Conservation (phyloP, 2,113 vertebrate genomes). For the Pygoscelis antarcticus region DNA sequence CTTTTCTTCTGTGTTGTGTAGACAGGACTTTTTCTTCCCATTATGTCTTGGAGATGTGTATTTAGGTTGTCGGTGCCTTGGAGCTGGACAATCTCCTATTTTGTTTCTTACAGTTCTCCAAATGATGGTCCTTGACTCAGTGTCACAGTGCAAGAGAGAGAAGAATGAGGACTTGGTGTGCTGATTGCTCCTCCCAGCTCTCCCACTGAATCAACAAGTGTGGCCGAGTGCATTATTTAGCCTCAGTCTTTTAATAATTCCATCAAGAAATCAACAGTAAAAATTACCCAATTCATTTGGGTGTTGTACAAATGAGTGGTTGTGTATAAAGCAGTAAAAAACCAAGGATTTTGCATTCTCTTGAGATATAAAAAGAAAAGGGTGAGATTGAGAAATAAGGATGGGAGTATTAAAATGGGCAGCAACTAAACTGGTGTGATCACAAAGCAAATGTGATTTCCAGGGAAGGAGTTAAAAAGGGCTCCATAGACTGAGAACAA, state of each 20-base stretch:
- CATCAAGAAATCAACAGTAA: neutral
- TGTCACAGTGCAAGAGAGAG: neutral
- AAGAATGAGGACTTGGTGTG: neutral
- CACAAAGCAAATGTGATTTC: neutral
- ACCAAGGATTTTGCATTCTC: neutral
- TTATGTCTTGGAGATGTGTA: neutral
- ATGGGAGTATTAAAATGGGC: neutral
- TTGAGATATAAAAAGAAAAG: neutral
- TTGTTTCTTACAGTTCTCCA: neutral
- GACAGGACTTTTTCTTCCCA: neutral
- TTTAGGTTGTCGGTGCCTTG: neutral
- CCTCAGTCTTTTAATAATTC: neutral
- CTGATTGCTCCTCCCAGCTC: neutral
- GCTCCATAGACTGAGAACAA: neutral
- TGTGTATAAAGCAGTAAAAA: neutral
- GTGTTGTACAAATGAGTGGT: neutral
- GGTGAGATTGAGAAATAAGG: neutral
- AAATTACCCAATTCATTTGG: neutral
- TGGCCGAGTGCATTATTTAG: neutral
- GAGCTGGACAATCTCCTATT: neutral
- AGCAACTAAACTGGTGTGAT: accelerated
- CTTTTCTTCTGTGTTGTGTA: neutral
- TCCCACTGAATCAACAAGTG: neutral
- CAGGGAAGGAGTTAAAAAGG: neutral
- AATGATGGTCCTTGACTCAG: neutral